These are phyloP conservation scores for Sebastes dallii DNA, from an alignment of 2,797 vertebrate species.

Conservation along the genomic window DNA sequence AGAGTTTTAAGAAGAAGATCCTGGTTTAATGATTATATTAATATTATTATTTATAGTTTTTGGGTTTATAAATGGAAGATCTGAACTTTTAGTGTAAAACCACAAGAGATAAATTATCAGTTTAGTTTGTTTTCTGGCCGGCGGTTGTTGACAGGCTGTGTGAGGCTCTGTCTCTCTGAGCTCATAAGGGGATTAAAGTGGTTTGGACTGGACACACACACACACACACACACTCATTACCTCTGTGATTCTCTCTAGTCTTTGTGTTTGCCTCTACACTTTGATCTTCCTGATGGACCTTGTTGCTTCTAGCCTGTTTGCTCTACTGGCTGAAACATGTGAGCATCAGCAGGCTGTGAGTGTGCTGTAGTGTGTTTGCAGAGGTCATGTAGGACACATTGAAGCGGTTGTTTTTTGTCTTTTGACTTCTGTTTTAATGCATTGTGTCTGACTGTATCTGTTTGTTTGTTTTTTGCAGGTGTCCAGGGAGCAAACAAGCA, in stretches of 20 bases:
- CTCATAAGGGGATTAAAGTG: constrained; percentile 79
- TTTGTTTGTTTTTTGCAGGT: constrained; percentile 71
- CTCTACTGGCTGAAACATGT: constrained; percentile 45
- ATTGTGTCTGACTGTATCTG: not conserved
- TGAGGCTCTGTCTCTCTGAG: constrained; percentile 67
- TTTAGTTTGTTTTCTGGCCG: constrained; percentile 19
- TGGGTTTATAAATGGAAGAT: rapidly evolving
- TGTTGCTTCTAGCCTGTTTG: constrained; percentile 28
- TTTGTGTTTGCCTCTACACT: not conserved
- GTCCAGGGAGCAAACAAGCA: constrained; percentile 75
- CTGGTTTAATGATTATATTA: not conserved
- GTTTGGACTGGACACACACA: constrained; percentile 31
- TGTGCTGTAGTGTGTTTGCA: not conserved
- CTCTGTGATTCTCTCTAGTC: constrained; percentile 6
- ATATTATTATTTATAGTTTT: not conserved
- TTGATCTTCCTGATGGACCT: constrained; percentile 4
- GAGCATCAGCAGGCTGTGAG: constrained; percentile 15
- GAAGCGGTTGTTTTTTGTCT: not conserved
- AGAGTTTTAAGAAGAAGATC: not conserved
- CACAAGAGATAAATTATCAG: constrained; percentile 9
- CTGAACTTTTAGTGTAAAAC: not conserved
- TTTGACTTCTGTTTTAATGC: not conserved
- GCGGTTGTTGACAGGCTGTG: constrained; percentile 60
- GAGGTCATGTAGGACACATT: not conserved
- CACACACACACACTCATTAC: not conserved